Conservation (phyloP, 2,797 vertebrate species). For the Lepilemur septentrionalis region DNA sequence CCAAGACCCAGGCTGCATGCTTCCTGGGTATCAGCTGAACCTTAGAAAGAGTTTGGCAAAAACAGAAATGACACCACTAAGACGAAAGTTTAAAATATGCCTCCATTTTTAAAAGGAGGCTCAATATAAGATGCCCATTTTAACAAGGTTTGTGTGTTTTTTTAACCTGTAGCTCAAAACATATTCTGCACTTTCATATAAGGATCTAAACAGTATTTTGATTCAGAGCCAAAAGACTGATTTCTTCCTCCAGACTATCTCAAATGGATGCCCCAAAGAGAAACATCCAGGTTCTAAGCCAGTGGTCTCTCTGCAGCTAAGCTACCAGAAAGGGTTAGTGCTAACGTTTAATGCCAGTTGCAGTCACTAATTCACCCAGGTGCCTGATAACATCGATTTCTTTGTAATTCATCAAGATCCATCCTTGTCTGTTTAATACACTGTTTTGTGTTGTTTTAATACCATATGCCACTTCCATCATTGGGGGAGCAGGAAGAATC, state of each 20-base stretch:
- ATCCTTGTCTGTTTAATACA: background rate
- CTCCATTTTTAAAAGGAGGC: background rate
- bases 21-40: background rate
- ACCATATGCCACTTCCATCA: background rate
- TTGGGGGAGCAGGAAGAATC: background rate
- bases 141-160: background rate
- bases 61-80: background rate
- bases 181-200: background rate
- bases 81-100: background rate
- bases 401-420: background rate
- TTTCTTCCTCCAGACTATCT: background rate
- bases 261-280: background rate
- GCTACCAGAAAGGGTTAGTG: background rate
- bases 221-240: background rate
- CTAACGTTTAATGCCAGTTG: background rate
- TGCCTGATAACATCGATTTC: background rate
- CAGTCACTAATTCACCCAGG: background rate
- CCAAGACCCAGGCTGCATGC: background rate
- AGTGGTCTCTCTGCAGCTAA: background rate
- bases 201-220: background rate
- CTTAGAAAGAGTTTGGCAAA: background rate
- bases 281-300: background rate
- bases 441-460: background rate
- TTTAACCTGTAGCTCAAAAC: background rate
- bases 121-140: background rate